These are phyloP conservation scores for Carollia perspicillata DNA, from an alignment of 2,113 vertebrate genomes.

Conservation along the genomic window DNA sequence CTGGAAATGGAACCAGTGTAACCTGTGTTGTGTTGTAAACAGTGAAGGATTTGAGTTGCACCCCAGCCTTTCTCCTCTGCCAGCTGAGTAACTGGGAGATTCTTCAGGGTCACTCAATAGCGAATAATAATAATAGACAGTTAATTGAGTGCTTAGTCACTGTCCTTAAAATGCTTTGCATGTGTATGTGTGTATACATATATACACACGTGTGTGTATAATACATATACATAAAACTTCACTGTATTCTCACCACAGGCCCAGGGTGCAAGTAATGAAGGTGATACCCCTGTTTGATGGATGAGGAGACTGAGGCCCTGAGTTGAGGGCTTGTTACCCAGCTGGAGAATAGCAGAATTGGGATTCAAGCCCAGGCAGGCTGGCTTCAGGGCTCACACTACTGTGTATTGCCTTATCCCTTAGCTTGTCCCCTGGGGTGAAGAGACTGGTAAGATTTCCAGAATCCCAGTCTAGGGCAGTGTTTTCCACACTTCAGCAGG, in stretches of 20 bases:
- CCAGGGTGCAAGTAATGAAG: not conserved
- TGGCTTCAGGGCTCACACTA: no score
- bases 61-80: not conserved
- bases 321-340: not conserved
- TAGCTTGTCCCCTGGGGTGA: not conserved
- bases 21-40: not conserved
- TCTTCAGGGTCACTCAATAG: not conserved
- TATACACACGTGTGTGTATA: no score
- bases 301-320: not conserved
- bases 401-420: not conserved
- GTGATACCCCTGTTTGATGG: no score
- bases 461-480: not conserved
- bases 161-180: not conserved
- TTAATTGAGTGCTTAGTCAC: accelerated
- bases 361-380: not conserved
- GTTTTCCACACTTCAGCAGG: not conserved
- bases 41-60: not conserved
- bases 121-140: not conserved
- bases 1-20: not conserved
- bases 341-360: not conserved
- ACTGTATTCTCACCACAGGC: not conserved
- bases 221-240: not conserved
- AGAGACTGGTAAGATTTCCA: not conserved
- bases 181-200: accelerated
- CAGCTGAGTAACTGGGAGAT: not conserved